Conservation (phyloP, 2,113 vertebrate species). For the Poecile atricapillus region DNA sequence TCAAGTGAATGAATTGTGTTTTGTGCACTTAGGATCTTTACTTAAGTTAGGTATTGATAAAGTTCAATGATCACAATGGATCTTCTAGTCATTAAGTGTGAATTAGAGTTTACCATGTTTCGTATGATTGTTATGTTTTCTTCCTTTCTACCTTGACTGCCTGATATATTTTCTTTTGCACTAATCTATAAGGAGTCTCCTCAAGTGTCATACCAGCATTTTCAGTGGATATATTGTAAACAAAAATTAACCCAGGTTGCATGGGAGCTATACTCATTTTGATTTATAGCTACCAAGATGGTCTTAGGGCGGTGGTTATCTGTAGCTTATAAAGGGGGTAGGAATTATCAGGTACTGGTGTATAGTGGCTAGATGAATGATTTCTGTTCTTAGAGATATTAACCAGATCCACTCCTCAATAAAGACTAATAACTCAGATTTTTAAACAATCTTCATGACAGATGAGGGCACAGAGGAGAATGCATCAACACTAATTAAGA, state of each 20-base stretch:
- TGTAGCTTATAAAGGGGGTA: slow-evolving; percentile 67
- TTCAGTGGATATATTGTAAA: slow-evolving; percentile 77
- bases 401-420: slow-evolving; percentile 89
- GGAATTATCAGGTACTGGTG: slow-evolving; percentile 75
- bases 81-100: background rate
- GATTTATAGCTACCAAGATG: slow-evolving; percentile 79
- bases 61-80: background rate
- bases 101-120: background rate
- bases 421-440: slow-evolving; percentile 92
- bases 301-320: slow-evolving; percentile 83
- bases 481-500: slow-evolving; percentile 84
- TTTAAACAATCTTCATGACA: slow-evolving; percentile 90
- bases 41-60: background rate
- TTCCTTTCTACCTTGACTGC: slow-evolving; percentile 51
- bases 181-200: slow-evolving; percentile 68
- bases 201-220: slow-evolving; percentile 70
- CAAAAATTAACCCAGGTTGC: slow-evolving; percentile 81
- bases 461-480: slow-evolving; percentile 81
- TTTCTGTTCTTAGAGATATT: slow-evolving; percentile 82
- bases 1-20: background rate
- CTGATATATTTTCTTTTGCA: slow-evolving; percentile 20
- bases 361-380: slow-evolving; percentile 73
- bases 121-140: slow-evolving; percentile 39
- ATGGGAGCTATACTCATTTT: slow-evolving; percentile 80
- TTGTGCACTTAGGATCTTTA: background rate